Base-by-base conservation (phyloP, 2,113 vertebrate species). In the Speoplatyrhinus poulsoni region DNA sequence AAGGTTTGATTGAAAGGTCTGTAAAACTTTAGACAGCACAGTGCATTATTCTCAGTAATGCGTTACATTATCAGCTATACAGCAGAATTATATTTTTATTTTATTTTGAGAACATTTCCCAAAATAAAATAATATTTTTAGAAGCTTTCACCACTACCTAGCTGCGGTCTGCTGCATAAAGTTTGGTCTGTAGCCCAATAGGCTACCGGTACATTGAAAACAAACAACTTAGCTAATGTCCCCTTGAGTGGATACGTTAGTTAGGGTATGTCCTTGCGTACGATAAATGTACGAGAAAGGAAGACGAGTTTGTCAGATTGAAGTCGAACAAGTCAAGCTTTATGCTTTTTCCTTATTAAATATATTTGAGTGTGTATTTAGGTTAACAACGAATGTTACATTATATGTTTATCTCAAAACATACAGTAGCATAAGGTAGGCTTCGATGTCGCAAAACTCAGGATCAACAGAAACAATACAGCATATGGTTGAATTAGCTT, bases 1-100 rank as follows among this genome's bases (percentile, higher is more conserved):
- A 72, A 13, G 67, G 62, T 72, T 7, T 19, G 56, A 81, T 17
- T 13, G 71, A 64, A 57, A 61, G 33, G 36, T 8, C 67, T 76
- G 62, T 67, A 26, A 57, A 1, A 65, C 49, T 71, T 70, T 67
- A 67, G 55, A 77, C 66, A 79, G 11, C 9, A 12, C 12, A 54
- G 6, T 41, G 6, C 58, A n/a, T 66, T 65, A 67, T 60, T 1
- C 46, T 41, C 16, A 54, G 11, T 55, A 7, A 71, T 72, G 49
- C 13, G 76, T 75, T 0, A 78, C 60, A 12, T 57, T 15, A 52
- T 46, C 17, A 33, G 17, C 12, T 15, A 60, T 8, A 57, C 19
- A n/a, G 4, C 26, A 19, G n/a, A n/a, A n/a, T 4, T 1, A 7
- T 54, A 54, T 16, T 54, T 16, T 54, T 13, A n/a, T 4, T 1